A percentile compares a stretch with the other conserved stretches of the same genome.
These are phyloP conservation scores for Tenthredo amoena DNA, from an alignment of 2,888 invertebrate genomes.

Conservation along the genomic window DNA sequence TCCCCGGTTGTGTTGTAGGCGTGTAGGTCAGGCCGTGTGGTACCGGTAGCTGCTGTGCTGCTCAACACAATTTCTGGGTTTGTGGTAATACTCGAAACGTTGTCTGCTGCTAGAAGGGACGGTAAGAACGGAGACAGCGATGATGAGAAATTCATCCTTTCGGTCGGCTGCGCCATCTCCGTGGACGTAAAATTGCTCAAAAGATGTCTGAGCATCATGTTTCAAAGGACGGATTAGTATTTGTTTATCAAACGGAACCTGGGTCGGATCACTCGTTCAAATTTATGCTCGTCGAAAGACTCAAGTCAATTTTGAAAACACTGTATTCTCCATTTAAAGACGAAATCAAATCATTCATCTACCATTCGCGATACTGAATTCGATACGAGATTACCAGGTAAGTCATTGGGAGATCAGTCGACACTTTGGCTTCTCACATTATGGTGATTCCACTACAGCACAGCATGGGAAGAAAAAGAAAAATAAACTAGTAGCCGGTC, in stretches of 20 bases:
- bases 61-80: constrained; percentile 65
- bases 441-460: constrained; percentile 14
- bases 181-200: constrained; percentile 60
- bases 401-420: not conserved
- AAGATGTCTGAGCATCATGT: constrained; percentile 63
- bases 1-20: constrained; percentile 72
- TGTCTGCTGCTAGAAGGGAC: constrained; percentile 53
- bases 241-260: constrained; percentile 2
- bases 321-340: not conserved
- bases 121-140: constrained; percentile 62
- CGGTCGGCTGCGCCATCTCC: constrained; percentile 60
- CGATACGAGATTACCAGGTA: not conserved
- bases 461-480: not conserved
- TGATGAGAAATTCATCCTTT: constrained; percentile 63
- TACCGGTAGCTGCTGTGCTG: constrained; percentile 70
- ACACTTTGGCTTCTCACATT: constrained; percentile 24
- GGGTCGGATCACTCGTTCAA: not conserved
- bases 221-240: constrained; percentile 12
- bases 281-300: not conserved
- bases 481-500: not conserved
- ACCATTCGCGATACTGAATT: not conserved
- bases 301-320: not conserved
- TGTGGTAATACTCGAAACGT: not conserved
- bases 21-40: constrained; percentile 71
- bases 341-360: not conserved